Evolutionary conservation across 1,140 invertebrate genomes (phyloP).

Genomic region (Tetramorium parvispinum): DNA sequence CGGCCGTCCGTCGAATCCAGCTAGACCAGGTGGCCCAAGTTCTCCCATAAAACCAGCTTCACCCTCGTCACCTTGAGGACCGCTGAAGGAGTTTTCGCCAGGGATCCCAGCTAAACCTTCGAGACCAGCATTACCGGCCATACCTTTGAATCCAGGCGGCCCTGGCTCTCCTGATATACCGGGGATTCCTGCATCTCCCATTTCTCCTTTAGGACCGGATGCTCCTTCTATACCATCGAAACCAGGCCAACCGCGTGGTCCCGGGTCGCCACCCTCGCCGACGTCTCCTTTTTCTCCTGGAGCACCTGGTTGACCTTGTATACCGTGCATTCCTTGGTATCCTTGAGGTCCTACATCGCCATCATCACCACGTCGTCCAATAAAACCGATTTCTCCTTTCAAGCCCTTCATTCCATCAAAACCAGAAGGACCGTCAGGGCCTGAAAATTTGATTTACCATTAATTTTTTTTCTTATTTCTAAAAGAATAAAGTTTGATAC

Average conservation of each 20-base stretch:
- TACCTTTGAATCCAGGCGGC: slow-evolving; percentile 80
- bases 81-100: slow-evolving; percentile 87
- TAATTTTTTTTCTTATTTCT: slow-evolving; percentile 17
- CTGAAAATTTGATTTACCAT: slow-evolving; percentile 45
- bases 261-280: slow-evolving; percentile 80
- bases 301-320: slow-evolving; percentile 84
- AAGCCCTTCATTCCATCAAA: slow-evolving; percentile 83
- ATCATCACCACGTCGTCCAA: slow-evolving; percentile 87
- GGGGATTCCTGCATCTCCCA: slow-evolving; percentile 85
- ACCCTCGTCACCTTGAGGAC: slow-evolving; percentile 89
- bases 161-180: slow-evolving; percentile 87
- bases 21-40: slow-evolving; percentile 84
- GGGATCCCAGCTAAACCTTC: slow-evolving; percentile 81
- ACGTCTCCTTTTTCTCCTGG: slow-evolving; percentile 86
- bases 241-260: slow-evolving; percentile 85
- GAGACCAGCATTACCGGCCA: slow-evolving; percentile 80
- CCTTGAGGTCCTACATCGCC: slow-evolving; percentile 86
- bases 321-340: slow-evolving; percentile 84
- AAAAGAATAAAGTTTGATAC: background rate
- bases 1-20: slow-evolving; percentile 84
- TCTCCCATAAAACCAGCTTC: slow-evolving; percentile 85
- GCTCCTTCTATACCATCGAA: slow-evolving; percentile 84
- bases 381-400: slow-evolving; percentile 86
- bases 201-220: slow-evolving; percentile 87
- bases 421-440: slow-evolving; percentile 74